These are phyloP conservation scores for Thamnophis sirtalis DNA, from an alignment of 2,113 vertebrate species.

Conservation along the genomic window DNA sequence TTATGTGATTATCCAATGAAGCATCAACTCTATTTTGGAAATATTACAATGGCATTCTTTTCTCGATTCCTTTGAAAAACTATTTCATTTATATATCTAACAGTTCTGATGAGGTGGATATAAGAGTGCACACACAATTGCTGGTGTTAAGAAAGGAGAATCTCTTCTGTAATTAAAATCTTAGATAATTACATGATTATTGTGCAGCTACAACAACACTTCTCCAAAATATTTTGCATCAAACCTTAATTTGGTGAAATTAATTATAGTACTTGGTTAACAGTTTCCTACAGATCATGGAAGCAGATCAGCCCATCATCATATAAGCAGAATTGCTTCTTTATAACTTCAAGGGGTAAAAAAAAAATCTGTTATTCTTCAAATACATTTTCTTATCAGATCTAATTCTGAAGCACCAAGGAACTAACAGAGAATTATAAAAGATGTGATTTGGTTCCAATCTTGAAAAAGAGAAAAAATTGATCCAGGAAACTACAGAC, in stretches of 20 bases:
- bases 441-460: neutral
- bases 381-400: neutral
- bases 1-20: neutral
- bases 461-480: neutral
- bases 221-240: conserved; percentile 13
- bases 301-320: neutral
- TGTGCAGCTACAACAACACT: conserved; percentile 1
- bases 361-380: neutral
- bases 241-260: conserved; percentile 11
- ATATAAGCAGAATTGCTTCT: neutral
- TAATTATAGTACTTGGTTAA: conserved; percentile 13
- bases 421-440: neutral
- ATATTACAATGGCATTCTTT: neutral
- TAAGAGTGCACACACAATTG: neutral
- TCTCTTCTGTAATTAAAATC: conserved; percentile 21
- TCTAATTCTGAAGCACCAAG: neutral
- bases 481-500: neutral
- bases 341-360: neutral
- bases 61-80: neutral
- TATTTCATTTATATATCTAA: neutral
- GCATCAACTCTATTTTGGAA: neutral
- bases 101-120: neutral
- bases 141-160: neutral
- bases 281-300: neutral
- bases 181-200: conserved; percentile 15